Conservation (phyloP, 2,797 vertebrate species). For the Myotis vivesi region DNA sequence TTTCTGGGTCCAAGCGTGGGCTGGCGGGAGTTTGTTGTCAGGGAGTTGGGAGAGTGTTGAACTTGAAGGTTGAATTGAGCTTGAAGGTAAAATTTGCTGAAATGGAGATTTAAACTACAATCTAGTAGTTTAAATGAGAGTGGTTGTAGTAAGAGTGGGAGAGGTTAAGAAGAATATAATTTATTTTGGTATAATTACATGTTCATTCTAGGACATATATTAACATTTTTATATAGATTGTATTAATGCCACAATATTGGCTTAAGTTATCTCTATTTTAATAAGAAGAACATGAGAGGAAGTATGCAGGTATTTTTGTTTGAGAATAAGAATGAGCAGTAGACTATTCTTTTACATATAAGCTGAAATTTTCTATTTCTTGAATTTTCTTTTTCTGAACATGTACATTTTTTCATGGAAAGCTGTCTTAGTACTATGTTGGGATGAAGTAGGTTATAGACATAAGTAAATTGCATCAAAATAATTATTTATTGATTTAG, state of each 20-base stretch:
- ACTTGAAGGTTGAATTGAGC: not conserved
- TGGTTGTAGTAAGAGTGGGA: not conserved
- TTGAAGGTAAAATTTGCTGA: slow-evolving; percentile 6
- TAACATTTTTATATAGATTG: not conserved
- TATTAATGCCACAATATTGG: not conserved
- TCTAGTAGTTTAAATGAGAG: too few species aligned
- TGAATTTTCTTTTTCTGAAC: not conserved
- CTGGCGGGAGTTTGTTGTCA: not conserved
- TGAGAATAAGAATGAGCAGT: not conserved
- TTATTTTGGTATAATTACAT: slow-evolving; percentile 28
- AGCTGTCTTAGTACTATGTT: not conserved
- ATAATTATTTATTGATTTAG: not conserved
- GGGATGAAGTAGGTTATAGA: slow-evolving; percentile 7
- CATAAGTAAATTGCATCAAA: not conserved
- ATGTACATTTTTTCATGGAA: not conserved
- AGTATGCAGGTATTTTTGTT: not conserved
- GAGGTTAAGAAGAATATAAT: not conserved
- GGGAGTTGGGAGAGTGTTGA: not conserved
- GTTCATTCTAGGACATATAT: not conserved
- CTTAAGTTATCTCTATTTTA: not conserved
- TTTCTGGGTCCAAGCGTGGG: not conserved
- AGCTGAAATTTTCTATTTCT: slow-evolving; percentile 18
- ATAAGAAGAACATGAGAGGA: not conserved
- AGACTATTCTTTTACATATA: not conserved
- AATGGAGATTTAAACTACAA: not conserved